phyloP scores from a whole-genome alignment of 1,140 invertebrate species.

The Drosophila saltans region DNA sequence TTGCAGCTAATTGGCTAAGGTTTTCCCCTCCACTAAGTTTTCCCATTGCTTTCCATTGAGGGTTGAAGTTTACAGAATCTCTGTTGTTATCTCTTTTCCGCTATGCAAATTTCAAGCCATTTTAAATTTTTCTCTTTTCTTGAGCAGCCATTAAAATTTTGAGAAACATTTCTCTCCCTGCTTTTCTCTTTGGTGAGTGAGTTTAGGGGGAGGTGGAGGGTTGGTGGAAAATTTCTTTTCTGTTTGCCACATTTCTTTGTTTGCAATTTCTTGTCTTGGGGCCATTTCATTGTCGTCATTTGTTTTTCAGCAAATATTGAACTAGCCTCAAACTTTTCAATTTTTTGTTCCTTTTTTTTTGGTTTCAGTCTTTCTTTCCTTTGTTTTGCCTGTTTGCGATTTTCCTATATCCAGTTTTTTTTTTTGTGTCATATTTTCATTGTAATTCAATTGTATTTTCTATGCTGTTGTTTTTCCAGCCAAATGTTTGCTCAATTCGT shows the following conservation, averaged over 20 bases:
- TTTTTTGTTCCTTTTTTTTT: slow-evolving; percentile 34
- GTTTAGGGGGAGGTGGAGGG: neutral
- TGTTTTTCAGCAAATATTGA: slow-evolving; percentile 76
- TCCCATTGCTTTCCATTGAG: neutral
- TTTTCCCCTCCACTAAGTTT: too few relatives aligned
- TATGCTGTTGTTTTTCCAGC: slow-evolving; percentile 47
- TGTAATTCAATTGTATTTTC: slow-evolving; percentile 75
- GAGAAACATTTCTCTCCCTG: slow-evolving; percentile 26
- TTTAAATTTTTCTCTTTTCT: slow-evolving; percentile 28
- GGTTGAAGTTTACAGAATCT: neutral
- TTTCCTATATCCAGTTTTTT: slow-evolving; percentile 28
- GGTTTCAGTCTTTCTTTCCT: slow-evolving; percentile 42
- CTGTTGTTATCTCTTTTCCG: neutral
- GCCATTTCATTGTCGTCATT: slow-evolving; percentile 56
- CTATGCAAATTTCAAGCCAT: slow-evolving; percentile 46
- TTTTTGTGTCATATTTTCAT: slow-evolving; percentile 78
- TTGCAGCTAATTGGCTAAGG: slow-evolving; percentile 57
- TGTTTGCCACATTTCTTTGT: slow-evolving; percentile 34
- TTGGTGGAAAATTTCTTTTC: slow-evolving; percentile 35
- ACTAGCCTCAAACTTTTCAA: slow-evolving; percentile 68
- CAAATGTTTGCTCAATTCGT: slow-evolving; percentile 70
- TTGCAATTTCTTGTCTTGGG: slow-evolving; percentile 45
- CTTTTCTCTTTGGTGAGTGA: neutral
- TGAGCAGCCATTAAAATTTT: slow-evolving; percentile 35
- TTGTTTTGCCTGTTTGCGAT: slow-evolving; percentile 70